Base-by-base conservation (phyloP, 2,888 invertebrate species). In the Drosophila formosana region DNA sequence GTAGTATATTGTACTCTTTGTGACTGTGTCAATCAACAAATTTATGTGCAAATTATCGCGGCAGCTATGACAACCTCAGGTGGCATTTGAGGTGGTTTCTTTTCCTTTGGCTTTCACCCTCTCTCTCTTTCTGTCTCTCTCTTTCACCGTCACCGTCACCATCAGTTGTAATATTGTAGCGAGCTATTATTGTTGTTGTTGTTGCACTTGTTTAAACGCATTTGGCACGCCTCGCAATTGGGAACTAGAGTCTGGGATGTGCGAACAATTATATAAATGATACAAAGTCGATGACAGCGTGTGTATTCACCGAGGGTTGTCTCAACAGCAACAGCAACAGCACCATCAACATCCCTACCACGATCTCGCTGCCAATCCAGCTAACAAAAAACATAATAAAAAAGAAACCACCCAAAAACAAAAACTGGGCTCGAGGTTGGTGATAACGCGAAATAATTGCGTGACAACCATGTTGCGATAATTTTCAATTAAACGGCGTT, bases 391-490 rank as follows among this genome's bases (percentile, higher is more conserved):
- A 46, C 6, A 30, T 5, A 30, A 6, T 6, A 6, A 7, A 39
- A 34, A 9, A 34, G 34, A 34, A 11, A 11, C 34, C 34, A 34
- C 34, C 34, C 34, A 41, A 13, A 41, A 45, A 37, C 37, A 5
- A 34, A n/a, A 34, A 26, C 34, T 56, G 45, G 41, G 18, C 45
- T 64, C 60, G n/a, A 67, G 72, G 41, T 73, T 66, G 85, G 88
- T 88, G 86, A 89, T 87, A 87, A 90, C 89, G 88, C 79, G 89
- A 91, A 89, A 87, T 89, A 90, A 91, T 91, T 91, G 91, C 91
- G 90, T 91, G 91, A 91, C 91, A 91, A 91, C 91, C 91, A 91
- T 91, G 90, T 89, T 83, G 90, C 87, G 91, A 91, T 91, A 91
- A 91, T 91, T 91, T 91, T 91, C 91, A 91, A 91, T 91, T 90